Base-by-base conservation (phyloP, 2,888 invertebrate species). In the Plebejus melissa region DNA sequence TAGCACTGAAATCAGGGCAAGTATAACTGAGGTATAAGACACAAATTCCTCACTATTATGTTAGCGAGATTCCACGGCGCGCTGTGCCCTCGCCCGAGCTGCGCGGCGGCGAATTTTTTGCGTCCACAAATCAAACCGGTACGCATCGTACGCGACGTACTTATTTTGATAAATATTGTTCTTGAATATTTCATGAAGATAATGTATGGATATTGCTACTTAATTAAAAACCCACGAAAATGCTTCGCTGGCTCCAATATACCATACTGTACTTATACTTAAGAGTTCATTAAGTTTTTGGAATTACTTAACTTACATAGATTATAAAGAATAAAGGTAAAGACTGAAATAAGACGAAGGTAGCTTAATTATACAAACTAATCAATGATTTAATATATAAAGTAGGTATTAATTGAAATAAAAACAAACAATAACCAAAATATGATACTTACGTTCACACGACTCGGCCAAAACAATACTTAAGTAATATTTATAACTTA, bases 21-120 rank as follows among this genome's bases (percentile, higher is more conserved):
- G 83, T 83, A 84, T 83, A 80, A 82, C 75, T 78, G 65, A 65
- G 32, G 65, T 28, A 65, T 65, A 50, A 72, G 72, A 50, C 72
- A 72, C 80, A 78, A 80, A 81, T 83, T 82, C 82, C 80, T 81
- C 83, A 85, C 88, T 89, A 90, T 90, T 90, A 90, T 89, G 88
- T 86, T 86, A 85, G 85, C 87, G 86, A 88, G 88, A 89, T 89
- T 89, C 87, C 86, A 84, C 82, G 84, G 86, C 82, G 82, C 84
- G 86, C 84, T 82, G 83, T 81, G 80, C 81, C 80, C 81, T 82
- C 82, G 83, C 83, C 82, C 82, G 85, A 82, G 85, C 87, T 90
- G 89, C 90, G 89, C 87, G 90, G 89, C 90, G 89, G 90, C 90
- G 88, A 90, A 84, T 91, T 93, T 92, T 93, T 93, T 91, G 89